A percentile compares a stretch with the other conserved stretches of the same genome.
phyloP scores from a whole-genome alignment of 2,888 invertebrate species.

The Napeogenes inachia region DNA sequence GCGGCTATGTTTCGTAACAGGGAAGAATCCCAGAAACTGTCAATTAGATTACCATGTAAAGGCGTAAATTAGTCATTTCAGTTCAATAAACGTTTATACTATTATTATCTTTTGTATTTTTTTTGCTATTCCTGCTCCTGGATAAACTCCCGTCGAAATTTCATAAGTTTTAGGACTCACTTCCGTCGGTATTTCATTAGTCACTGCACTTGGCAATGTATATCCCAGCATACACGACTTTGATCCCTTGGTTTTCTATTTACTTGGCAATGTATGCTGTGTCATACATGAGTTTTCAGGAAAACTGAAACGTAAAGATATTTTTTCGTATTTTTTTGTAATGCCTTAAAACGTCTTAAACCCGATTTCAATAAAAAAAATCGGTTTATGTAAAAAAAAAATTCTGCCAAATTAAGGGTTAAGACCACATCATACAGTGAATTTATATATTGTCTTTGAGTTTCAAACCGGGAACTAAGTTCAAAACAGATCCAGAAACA shows the following conservation, averaged over 20 bases:
- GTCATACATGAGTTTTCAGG: no score
- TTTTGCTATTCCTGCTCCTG: conserved; percentile 19
- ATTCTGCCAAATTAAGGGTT: conserved; percentile 20
- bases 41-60: conserved; percentile 28
- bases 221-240: conserved; percentile 16
- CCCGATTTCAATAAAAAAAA: not conserved
- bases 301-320: no score
- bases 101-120: conserved; percentile 19
- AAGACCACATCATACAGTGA: no score
- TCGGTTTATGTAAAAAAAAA: conserved; percentile 18
- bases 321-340: no score
- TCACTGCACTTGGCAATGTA: conserved; percentile 18
- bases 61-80: conserved; percentile 22
- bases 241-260: conserved; percentile 14
- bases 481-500: no score
- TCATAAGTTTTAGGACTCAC: conserved; percentile 20
- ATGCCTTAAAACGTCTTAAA: no score
- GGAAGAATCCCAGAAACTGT: conserved; percentile 24
- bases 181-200: conserved; percentile 20
- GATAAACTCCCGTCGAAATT: conserved; percentile 20
- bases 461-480: no score
- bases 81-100: conserved; percentile 19
- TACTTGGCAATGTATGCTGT: conserved; percentile 5
- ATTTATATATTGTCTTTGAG: no score
- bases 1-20: conserved; percentile 30